Base-by-base conservation (phyloP, 2,113 vertebrate species). In the Corythaixoides concolor region DNA sequence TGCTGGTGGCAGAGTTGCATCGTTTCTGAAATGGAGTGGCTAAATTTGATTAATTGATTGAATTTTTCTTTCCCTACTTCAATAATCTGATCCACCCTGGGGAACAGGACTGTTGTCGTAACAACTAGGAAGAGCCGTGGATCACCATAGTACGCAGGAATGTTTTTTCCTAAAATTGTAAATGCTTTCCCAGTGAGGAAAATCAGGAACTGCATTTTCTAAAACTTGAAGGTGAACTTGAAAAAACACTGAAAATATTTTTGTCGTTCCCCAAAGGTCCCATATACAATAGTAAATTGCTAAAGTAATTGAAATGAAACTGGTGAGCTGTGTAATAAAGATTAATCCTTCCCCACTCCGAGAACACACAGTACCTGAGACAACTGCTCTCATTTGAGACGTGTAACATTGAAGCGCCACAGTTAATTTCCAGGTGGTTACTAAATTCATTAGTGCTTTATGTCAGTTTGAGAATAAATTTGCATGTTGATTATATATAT, bases 261-360 rank as follows among this genome's bases (percentile, higher is more conserved):
- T 3, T 32, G 8, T 39, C 8, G 0, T 26, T 82, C 33, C 74
- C 69, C 67, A 63, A 32, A 90, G 67, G 89, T 33, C 22, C 70
- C 62, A 18, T 6, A 41, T 83, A 11, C 77, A 75, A 88, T 37
- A 82, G 77, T 28, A 50, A 91, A 82, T 49, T 63, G 47, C 41
- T 47, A 15, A 49, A 35, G 27, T n/a, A 32, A 69, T 18, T 76
- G 85, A 59, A 53, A 35, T 10, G 55, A 64, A 90, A n/a, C 56
- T 30, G 73, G 80, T 13, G 93, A 95, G 93, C 30, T 79, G 81
- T 66, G 85, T 55, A 85, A 96, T 76, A 89, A 87, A 90, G 67
- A 93, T 91, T 62, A 93, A 95, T 96, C 69, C 89, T 77, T 83
- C 33, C 62, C 49, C 33, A 24, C 8, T 2, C 45, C 2, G 3